Conservation (phyloP, 2,797 vertebrate species). For the Aulostomus chinensis region DNA sequence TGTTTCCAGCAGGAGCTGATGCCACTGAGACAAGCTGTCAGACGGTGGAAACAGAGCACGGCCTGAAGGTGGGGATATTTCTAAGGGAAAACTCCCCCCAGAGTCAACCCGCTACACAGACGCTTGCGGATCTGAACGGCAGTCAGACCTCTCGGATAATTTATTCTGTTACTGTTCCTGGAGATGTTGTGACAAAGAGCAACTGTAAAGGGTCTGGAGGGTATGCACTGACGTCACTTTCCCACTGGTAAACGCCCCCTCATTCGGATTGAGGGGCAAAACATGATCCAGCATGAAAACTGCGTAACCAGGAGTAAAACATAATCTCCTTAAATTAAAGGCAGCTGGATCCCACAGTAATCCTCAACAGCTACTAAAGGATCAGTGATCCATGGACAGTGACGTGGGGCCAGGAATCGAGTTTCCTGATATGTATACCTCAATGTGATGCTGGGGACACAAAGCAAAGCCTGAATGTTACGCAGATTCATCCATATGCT, state of each 20-base stretch:
- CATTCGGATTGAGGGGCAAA: neutral
- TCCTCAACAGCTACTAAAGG: no score
- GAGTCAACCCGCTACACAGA: conserved; percentile 33
- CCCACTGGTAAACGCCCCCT: neutral
- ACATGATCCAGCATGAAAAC: no score
- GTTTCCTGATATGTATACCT: no score
- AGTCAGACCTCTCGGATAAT: conserved; percentile 11
- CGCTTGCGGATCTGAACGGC: conserved; percentile 12
- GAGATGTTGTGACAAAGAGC: neutral
- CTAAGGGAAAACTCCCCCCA: conserved; percentile 43
- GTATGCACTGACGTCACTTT: neutral
- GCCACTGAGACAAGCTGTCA: conserved; percentile 60
- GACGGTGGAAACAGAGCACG: conserved; percentile 48
- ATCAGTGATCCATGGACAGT: no score
- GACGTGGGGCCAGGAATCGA: no score
- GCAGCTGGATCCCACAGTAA: no score
- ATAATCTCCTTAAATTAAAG: no score
- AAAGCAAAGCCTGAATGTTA: no score
- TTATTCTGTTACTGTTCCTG: no score
- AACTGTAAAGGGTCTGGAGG: neutral
- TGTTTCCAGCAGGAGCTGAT: conserved; percentile 62
- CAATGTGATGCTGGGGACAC: no score
- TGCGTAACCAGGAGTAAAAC: no score
- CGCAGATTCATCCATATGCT: no score
- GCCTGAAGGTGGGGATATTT: conserved; percentile 69